These are phyloP conservation scores for Chaetophractus vellerosus DNA, from an alignment of 2,797 vertebrate species.

Conservation along the genomic window DNA sequence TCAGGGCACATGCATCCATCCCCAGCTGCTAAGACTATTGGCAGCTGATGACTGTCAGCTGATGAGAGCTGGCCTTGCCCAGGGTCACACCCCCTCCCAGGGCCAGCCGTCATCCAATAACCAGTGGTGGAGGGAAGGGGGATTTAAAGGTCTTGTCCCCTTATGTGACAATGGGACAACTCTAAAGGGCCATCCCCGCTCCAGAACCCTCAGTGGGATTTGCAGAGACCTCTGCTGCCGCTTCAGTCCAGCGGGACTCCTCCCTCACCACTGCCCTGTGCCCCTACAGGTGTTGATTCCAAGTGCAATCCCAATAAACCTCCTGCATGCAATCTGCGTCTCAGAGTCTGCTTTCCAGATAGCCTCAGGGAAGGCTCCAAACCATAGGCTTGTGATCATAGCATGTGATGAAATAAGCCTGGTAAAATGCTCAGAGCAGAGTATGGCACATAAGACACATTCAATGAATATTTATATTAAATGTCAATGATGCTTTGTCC, in stretches of 20 bases:
- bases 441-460: no score
- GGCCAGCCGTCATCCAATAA: neutral
- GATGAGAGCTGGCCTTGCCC: neutral
- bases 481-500: neutral
- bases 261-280: neutral
- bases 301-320: neutral
- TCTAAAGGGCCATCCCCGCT: neutral
- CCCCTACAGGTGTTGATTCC: rapidly evolving
- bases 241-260: rapidly evolving
- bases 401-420: neutral
- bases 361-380: rapidly evolving
- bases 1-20: neutral
- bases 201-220: neutral
- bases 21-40: neutral
- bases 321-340: neutral
- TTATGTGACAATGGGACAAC: neutral
- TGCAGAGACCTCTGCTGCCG: neutral
- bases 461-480: neutral
- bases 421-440: neutral
- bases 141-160: neutral
- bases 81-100: neutral
- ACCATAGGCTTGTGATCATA: neutral
- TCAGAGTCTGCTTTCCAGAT: neutral
- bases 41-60: neutral
- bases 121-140: rapidly evolving